phyloP scores from a whole-genome alignment of 2,888 invertebrate species.

The Scaptomyza reducta region DNA sequence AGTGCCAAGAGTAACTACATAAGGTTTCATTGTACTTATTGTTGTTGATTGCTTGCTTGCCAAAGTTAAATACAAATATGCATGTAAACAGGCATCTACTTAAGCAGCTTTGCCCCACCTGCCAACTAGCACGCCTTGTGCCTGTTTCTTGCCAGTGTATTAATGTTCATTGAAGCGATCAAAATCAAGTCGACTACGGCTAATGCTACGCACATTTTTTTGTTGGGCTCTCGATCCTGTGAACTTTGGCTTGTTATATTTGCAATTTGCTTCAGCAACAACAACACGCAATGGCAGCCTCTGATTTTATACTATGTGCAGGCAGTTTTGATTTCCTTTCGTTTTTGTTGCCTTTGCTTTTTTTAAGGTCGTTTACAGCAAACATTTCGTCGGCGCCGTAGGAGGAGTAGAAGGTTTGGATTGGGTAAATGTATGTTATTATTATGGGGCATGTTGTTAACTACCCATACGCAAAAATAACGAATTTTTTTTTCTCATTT shows the following conservation, averaged over 20 bases:
- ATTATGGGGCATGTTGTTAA: constrained; percentile 80
- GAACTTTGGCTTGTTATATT: constrained; percentile 77
- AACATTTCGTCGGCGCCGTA: constrained; percentile 55
- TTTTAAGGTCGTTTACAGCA: constrained; percentile 79
- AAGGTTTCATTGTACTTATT: constrained; percentile 30
- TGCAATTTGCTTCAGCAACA: constrained; percentile 69
- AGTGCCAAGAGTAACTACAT: constrained; percentile 47
- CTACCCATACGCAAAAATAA: constrained; percentile 75
- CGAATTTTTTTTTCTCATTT: constrained; percentile 39
- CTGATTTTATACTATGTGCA: constrained; percentile 66
- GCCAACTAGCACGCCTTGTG: background rate
- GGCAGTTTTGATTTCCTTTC: constrained; percentile 68
- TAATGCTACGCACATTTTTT: constrained; percentile 74
- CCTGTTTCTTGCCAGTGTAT: constrained; percentile 54
- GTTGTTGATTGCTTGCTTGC: constrained; percentile 31
- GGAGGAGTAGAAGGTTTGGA: background rate
- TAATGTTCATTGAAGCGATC: constrained; percentile 80
- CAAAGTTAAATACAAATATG: constrained; percentile 75
- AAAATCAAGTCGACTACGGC: constrained; percentile 81
- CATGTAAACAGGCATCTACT: constrained; percentile 79
- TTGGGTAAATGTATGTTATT: constrained; percentile 74
- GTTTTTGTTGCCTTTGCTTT: constrained; percentile 57
- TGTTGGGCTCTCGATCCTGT: constrained; percentile 52
- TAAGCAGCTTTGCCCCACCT: constrained; percentile 55
- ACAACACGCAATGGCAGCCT: constrained; percentile 35